These are phyloP conservation scores for Copidosoma aretas DNA, from an alignment of 2,888 invertebrate genomes.

Conservation along the genomic window DNA sequence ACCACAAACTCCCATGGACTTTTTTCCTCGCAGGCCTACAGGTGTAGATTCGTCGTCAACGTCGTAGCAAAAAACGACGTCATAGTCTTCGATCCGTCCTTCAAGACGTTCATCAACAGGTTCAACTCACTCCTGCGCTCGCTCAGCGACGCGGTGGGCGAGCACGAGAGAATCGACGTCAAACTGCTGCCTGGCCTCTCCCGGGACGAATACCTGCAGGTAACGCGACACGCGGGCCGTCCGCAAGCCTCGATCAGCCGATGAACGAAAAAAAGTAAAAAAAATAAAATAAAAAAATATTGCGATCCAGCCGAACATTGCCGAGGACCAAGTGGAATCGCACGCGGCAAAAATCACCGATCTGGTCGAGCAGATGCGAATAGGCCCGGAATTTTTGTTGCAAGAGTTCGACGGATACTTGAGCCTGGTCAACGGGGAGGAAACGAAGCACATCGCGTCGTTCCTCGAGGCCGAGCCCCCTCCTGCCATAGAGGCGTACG, in stretches of 20 bases:
- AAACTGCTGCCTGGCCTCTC: conserved; percentile 7
- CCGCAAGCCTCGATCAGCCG: not conserved
- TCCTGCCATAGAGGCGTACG: conserved; percentile 71
- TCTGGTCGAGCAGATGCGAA: conserved; percentile 74
- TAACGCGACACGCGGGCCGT: conserved; percentile 15
- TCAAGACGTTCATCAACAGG: conserved; percentile 76
- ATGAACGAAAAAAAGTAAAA: not conserved
- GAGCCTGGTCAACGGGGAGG: conserved; percentile 76
- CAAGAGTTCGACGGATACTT: conserved; percentile 84
- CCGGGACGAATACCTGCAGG: conserved; percentile 20
- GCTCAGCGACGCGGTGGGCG: conserved; percentile 76
- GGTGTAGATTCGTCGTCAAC: conserved; percentile 71
- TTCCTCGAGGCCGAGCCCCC: conserved; percentile 72
- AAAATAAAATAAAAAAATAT: not conserved
- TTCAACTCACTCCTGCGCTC: conserved; percentile 75
- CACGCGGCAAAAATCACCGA: conserved; percentile 70
- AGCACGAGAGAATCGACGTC: conserved; percentile 80
- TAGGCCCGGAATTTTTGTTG: conserved; percentile 73
- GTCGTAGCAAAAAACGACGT: conserved; percentile 68
- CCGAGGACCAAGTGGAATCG: conserved; percentile 70
- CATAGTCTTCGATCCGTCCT: conserved; percentile 76
- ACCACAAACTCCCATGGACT: not conserved
- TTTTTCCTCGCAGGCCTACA: conserved; percentile 57
- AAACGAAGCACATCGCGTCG: conserved; percentile 62
- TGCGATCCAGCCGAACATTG: conserved; percentile 74